Percentiles rank a stretch among this genome's conserved stretches.
phyloP scores from a whole-genome alignment of 2,888 invertebrate species.

The Drosophila koepferae region DNA sequence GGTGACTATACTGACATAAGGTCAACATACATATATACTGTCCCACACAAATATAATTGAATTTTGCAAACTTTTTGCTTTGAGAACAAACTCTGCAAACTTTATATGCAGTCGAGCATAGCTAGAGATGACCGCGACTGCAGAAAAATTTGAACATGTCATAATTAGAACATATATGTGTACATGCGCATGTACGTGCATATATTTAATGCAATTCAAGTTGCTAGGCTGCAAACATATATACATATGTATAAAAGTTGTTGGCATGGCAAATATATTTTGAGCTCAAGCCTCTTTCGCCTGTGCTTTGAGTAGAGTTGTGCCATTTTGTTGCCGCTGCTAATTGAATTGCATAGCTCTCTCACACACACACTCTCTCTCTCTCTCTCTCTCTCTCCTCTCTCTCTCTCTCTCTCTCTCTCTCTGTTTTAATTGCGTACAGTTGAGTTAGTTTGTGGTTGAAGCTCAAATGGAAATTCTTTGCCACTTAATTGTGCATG shows the following conservation, averaged over 20 bases:
- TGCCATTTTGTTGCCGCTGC: not conserved
- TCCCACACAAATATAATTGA: not conserved
- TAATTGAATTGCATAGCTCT: slow-evolving; percentile 7
- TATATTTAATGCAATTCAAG: not conserved
- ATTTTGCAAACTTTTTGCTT: not conserved
- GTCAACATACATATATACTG: not conserved
- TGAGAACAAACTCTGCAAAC: not conserved
- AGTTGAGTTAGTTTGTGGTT: slow-evolving; percentile 8
- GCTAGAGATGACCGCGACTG: not conserved
- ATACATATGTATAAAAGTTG: not conserved
- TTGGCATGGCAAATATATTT: slow-evolving; percentile 4
- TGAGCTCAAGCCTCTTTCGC: not conserved
- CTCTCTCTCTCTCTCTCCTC: not conserved
- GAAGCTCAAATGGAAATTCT: slow-evolving; percentile 1
- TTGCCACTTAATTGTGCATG: slow-evolving; percentile 1
- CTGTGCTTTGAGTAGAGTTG: not conserved
- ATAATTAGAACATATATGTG: not conserved
- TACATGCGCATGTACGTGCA: not conserved
- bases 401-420: not conserved
- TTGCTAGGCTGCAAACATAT: not conserved
- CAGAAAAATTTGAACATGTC: not conserved
- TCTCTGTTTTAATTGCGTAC: not conserved
- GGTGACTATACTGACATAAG: not conserved
- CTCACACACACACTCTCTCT: not conserved
- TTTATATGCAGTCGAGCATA: not conserved